Conservation (phyloP, 2,797 vertebrate species). For the Glyptemys insculpta region DNA sequence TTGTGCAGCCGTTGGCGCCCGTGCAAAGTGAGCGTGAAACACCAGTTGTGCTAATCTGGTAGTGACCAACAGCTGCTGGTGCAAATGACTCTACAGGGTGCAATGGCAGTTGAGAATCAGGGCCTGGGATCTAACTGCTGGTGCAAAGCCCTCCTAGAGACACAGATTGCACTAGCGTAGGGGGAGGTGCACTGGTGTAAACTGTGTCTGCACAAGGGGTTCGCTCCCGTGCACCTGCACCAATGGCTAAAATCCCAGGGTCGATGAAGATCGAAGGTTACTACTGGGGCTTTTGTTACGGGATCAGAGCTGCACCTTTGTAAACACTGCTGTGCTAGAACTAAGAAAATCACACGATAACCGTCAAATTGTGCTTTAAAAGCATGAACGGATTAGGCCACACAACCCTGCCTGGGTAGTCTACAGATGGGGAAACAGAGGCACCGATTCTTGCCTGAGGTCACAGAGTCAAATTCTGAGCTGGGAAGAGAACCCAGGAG, state of each 20-base stretch:
- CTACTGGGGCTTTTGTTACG: not conserved
- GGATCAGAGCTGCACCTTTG: not conserved
- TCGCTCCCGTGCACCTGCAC: not conserved
- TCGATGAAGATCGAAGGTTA: not conserved
- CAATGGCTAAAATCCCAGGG: too few relatives aligned
- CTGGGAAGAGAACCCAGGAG: not conserved
- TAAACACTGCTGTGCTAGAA: too few relatives aligned
- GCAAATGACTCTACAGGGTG: not conserved
- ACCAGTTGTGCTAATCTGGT: not conserved
- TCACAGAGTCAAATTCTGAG: not conserved
- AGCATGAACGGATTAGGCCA: not conserved
- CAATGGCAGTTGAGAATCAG: not conserved
- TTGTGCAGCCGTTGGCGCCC: not conserved
- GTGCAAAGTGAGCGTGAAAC: not conserved
- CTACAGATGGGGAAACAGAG: not conserved
- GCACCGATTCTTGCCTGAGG: not conserved
- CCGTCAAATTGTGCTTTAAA: not conserved
- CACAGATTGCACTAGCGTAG: not conserved
- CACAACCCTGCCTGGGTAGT: too few relatives aligned
- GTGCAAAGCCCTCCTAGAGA: too few relatives aligned
- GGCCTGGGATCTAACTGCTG: not conserved
- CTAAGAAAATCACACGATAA: not conserved
- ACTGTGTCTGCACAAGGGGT: not conserved
- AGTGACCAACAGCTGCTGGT: not conserved
- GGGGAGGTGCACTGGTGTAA: not conserved